Base-by-base conservation (phyloP, 2,888 invertebrate genomes). In the Andricus quercusramuli region DNA sequence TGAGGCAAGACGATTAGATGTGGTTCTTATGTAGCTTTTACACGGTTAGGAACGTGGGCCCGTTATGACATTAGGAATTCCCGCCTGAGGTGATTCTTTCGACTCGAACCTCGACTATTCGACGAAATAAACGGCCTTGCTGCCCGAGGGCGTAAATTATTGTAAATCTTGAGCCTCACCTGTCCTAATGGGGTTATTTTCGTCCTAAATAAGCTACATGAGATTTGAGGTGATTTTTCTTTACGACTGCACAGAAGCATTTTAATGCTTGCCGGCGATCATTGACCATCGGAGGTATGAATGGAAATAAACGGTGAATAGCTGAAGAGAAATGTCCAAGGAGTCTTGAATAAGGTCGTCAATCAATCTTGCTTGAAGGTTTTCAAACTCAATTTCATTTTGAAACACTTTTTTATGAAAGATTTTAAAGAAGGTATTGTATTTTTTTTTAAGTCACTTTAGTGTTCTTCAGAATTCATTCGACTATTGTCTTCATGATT, bases 41-140 rank as follows among this genome's bases (percentile, higher is more conserved):
- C 62, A 77, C 62, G 44, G 44, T n/a, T 66, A 74, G 41, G 65
- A 79, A 78, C 64, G 66, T 78, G 67, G 70, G 62, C 78, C 85
- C 81, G 84, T 84, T 83, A 84, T 79, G 83, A 82, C 81, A 85
- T 86, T 85, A 86, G 84, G 81, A 85, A 84, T 82, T 83, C 82
- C 82, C 83, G 85, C 84, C 84, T 81, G 77, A 83, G 86, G 84
- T 84, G 84, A 84, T 84, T 80, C 84, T 85, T 84, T 77, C 79
- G 80, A 83, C 80, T 81, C 44, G 37, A 37, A 78, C 79, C 77
- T 77, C 80, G 76, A 80, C 68, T 56, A 82, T 82, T 81, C 81
- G 66, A 66, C 77, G 83, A 85, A 83, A 85, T 79, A 79, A 83
- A 84, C 83, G 80, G 80, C 78, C 80, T 77, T 68, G n/a, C 67